Evolutionary conservation across 2,113 vertebrate genomes (phyloP).

Genomic region (Lipotes vexillifer): DNA sequence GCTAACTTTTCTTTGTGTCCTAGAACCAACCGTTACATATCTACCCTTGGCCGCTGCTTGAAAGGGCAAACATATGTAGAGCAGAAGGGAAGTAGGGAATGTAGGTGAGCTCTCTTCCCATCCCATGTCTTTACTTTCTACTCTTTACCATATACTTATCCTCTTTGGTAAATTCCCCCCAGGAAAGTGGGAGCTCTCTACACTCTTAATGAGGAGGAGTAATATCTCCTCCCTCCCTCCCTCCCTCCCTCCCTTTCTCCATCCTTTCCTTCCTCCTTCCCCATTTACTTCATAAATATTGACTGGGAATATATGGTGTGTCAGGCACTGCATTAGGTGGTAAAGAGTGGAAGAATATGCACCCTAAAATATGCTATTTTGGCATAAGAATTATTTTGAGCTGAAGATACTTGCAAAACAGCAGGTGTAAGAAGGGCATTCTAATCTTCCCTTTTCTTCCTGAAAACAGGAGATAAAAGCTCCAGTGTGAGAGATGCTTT

Average conservation of each 20-base stretch:
- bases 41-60: background rate
- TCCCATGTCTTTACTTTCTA: background rate
- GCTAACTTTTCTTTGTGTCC: slow-evolving; percentile 28
- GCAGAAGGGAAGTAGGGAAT: background rate
- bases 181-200: background rate
- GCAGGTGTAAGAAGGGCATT: background rate
- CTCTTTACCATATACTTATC: background rate
- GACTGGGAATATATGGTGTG: background rate
- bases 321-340: background rate
- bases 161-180: background rate
- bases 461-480: background rate
- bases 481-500: background rate
- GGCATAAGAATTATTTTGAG: background rate
- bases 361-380: background rate
- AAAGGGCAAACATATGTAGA: background rate
- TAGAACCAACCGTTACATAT: background rate
- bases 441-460: background rate
- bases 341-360: background rate
- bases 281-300: background rate
- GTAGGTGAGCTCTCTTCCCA: background rate
- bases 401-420: background rate
- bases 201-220: background rate
- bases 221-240: background rate
- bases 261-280: background rate
- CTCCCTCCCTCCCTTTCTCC: background rate